Evolutionary conservation across 2,797 vertebrate genomes (phyloP).

Genomic region (Petrocephalus sullivani): DNA sequence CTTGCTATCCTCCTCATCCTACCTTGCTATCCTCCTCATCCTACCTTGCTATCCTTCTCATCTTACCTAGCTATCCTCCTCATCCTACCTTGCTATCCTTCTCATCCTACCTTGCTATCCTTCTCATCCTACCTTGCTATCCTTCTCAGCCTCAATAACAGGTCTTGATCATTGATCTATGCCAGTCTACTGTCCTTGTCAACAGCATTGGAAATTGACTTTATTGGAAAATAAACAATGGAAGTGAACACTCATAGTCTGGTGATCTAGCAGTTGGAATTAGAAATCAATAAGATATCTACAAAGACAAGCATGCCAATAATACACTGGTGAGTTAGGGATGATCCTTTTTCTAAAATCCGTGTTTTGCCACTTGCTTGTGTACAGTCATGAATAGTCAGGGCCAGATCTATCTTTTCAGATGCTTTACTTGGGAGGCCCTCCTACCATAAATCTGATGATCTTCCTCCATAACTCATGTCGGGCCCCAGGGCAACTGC

Average conservation of each 20-base stretch:
- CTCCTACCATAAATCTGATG: not conserved
- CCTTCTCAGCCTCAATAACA: not conserved
- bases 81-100: too few relatives aligned
- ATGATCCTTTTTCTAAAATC: not conserved
- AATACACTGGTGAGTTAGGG: not conserved
- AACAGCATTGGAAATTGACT: not conserved
- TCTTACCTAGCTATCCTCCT: too few relatives aligned
- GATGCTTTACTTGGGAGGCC: not conserved
- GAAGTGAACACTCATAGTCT: not conserved
- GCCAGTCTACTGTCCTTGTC: not conserved
- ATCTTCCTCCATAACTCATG: not conserved
- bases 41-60: too few relatives aligned
- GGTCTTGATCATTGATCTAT: not conserved
- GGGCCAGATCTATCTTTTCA: not conserved
- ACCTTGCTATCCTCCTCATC: too few relatives aligned
- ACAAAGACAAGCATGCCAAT: not conserved
- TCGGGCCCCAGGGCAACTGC: not conserved
- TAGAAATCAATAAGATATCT: not conserved
- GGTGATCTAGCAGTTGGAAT: not conserved
- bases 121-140: too few relatives aligned
- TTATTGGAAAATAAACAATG: not conserved
- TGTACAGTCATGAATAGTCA: not conserved
- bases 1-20: too few relatives aligned
- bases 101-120: too few relatives aligned
- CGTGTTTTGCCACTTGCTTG: not conserved